phyloP scores from a whole-genome alignment of 2,113 vertebrate genomes.

The Litocranius walleri region DNA sequence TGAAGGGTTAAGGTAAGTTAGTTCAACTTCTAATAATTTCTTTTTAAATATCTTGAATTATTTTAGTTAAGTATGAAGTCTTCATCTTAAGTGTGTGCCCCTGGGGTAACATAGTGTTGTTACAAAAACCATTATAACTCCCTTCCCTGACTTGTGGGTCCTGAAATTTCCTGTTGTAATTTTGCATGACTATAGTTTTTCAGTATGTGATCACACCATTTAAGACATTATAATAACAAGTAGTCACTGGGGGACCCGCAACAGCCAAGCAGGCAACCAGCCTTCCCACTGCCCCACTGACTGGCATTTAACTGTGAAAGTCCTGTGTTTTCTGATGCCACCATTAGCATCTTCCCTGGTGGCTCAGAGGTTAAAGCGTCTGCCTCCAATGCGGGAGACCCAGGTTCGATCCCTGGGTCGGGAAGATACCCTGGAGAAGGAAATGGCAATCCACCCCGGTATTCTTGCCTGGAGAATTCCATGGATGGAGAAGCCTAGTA shows the following conservation, averaged over 20 bases:
- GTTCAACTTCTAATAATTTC: neutral
- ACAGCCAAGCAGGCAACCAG: neutral
- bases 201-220: neutral
- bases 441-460: too few species aligned
- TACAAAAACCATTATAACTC: neutral
- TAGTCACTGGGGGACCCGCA: neutral
- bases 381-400: too few species aligned
- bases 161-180: slow-evolving; percentile 46
- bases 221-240: slow-evolving; percentile 15
- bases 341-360: neutral
- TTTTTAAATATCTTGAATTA: slow-evolving; percentile 10
- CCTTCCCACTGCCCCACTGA: neutral
- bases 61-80: neutral
- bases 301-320: neutral
- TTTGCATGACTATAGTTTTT: slow-evolving; percentile 19
- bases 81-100: neutral
- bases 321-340: neutral
- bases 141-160: slow-evolving; percentile 26
- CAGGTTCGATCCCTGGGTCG: too few species aligned
- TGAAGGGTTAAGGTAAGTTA: neutral
- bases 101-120: neutral
- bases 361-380: too few species aligned
- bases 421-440: too few species aligned
- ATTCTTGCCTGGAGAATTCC: too few species aligned
- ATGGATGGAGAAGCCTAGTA: too few species aligned